phyloP scores from a whole-genome alignment of 2,113 vertebrate species.

The Mesitornis unicolor region DNA sequence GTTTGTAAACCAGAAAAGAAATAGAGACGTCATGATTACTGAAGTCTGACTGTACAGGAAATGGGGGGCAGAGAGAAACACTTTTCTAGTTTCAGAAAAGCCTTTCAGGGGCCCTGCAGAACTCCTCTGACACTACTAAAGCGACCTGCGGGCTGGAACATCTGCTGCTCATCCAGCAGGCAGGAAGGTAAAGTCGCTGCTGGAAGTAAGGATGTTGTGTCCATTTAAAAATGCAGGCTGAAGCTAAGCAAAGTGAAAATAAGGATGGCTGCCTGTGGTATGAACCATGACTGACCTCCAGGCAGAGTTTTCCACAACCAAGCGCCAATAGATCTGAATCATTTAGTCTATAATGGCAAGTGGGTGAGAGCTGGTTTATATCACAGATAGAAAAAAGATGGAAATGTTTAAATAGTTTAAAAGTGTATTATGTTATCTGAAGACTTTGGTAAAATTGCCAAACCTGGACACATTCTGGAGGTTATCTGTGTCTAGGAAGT shows the following conservation, averaged over 20 bases:
- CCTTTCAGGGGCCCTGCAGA: background rate
- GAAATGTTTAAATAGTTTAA: background rate
- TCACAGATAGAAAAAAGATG: background rate
- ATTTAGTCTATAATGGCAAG: background rate
- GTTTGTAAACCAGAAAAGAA: background rate
- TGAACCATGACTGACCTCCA: background rate
- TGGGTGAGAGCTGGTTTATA: background rate
- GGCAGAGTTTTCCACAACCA: slow-evolving; percentile 27
- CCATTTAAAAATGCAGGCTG: background rate
- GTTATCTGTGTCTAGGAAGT: background rate
- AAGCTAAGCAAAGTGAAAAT: background rate
- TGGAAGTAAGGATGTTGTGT: background rate
- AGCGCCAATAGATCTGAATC: slow-evolving; percentile 10
- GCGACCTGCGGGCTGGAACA: background rate
- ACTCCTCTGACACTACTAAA: background rate
- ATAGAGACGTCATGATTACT: background rate
- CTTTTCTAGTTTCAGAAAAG: background rate
- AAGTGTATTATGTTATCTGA: background rate
- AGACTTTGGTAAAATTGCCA: background rate
- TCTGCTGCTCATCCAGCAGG: background rate
- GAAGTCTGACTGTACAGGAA: background rate
- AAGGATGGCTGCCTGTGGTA: background rate
- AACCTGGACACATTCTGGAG: background rate
- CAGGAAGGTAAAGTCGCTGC: background rate
- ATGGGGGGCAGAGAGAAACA: background rate